Base-by-base conservation (phyloP, 2,113 vertebrate genomes). In the Rhodinocichla rosea region DNA sequence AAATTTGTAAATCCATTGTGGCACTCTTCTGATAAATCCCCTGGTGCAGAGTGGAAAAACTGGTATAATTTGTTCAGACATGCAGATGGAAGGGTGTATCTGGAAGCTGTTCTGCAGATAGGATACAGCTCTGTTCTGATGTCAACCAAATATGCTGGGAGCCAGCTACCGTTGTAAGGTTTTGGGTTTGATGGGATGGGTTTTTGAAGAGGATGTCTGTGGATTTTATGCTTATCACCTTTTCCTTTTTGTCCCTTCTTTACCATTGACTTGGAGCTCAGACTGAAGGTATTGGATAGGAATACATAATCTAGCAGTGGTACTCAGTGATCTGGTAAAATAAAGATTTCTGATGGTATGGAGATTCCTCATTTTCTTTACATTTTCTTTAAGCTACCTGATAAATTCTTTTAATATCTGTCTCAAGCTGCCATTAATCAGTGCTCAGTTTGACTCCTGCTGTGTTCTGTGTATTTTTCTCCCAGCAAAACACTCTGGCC, bases 401-500 rank as follows among this genome's bases (percentile, higher is more conserved):
- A 52, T 81, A 83, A 93, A 89, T 56, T 14, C 52, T 64, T 64
- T 55, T 50, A 80, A 50, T 86, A 83, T 67, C 42, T 75, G 18
- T 47, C 21, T 74, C 44, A 53, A 49, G 16, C 19, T 87, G 30
- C 35, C 42, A 50, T 53, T 81, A 81, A 59, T 18, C 33, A 56
- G 50, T 0, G 1, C 30, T 87, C 81, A 35, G 52, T 28, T 12
- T 11, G 35, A 47, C 12, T 94, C 76, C 80, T 86, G 56, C 68
- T 86, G 44, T 55, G 76, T 59, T 94, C 33, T 86, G 49, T 35
- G 24, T 57, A 74, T 86, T 88, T 88, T 77, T 89, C 56, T 87
- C 17, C 59, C 49, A 52, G 50, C 3, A 70, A 89, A 92, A 93
- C 35, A 9, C 24, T 80, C 76, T 53, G 39, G 19, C 22, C 57